These are phyloP conservation scores for Myiotriccus ornatus DNA, from an alignment of 2,797 vertebrate species.

Conservation along the genomic window DNA sequence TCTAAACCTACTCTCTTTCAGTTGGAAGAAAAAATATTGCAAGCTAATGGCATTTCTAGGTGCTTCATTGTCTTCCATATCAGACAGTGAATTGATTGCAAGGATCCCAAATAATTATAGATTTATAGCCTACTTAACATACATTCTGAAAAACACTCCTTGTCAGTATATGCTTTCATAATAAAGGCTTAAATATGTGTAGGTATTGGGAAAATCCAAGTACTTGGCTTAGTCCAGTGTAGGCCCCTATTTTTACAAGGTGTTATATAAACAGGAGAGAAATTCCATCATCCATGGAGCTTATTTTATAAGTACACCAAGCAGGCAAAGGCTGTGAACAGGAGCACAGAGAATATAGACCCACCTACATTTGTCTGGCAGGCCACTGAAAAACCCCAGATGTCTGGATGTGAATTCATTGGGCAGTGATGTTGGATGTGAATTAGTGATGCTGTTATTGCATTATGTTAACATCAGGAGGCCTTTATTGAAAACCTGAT, in stretches of 20 bases:
- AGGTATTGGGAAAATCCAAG: background rate
- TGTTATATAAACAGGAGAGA: background rate
- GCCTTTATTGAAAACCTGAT: background rate
- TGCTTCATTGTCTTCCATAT: background rate
- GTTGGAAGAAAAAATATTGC: background rate
- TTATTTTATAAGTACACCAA: background rate
- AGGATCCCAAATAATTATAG: background rate
- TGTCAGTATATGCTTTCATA: background rate
- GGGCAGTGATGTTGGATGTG: background rate
- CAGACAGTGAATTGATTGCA: background rate
- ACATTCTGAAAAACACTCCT: background rate
- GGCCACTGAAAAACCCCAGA: background rate
- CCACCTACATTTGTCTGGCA: background rate
- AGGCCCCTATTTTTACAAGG: background rate
- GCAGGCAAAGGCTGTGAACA: background rate
- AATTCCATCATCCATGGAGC: background rate
- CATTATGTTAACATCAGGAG: background rate
- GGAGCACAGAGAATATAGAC: background rate
- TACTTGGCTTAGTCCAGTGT: background rate
- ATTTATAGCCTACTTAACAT: accelerated
- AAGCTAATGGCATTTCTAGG: background rate
- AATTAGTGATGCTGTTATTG: background rate
- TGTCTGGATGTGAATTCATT: background rate
- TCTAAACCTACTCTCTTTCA: background rate
- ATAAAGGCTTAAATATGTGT: background rate